phyloP scores from a whole-genome alignment of 2,888 invertebrate genomes.

The Diloba caeruleocephala region DNA sequence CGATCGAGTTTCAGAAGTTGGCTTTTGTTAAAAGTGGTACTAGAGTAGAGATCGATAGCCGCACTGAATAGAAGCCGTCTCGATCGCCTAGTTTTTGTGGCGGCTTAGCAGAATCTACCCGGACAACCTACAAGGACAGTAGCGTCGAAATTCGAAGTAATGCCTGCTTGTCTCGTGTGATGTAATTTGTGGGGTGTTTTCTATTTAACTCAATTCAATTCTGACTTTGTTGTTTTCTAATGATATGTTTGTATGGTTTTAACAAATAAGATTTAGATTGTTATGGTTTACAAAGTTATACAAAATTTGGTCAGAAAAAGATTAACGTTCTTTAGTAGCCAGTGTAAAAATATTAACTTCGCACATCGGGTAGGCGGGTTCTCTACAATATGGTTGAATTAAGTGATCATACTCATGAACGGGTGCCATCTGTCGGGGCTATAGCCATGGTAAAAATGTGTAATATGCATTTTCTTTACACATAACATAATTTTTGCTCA shows the following conservation, averaged over 20 bases:
- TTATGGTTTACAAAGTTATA: too few relatives aligned
- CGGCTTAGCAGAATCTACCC: slow-evolving; percentile 38
- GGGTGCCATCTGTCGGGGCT: too few relatives aligned
- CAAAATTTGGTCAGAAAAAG: background rate
- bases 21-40: slow-evolving; percentile 55
- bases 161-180: slow-evolving; percentile 20
- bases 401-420: too few relatives aligned
- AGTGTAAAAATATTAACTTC: too few relatives aligned
- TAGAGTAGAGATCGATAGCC: slow-evolving; percentile 62
- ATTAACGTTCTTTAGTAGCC: too few relatives aligned
- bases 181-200: slow-evolving; percentile 10
- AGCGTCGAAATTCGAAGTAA: slow-evolving; percentile 27
- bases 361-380: too few relatives aligned
- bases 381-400: too few relatives aligned
- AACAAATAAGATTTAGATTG: slow-evolving; percentile 23
- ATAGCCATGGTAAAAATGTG: too few relatives aligned
- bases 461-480: too few relatives aligned
- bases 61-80: slow-evolving; percentile 46
- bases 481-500: too few relatives aligned
- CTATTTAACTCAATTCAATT: background rate
- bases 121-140: slow-evolving; percentile 25
- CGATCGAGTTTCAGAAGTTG: slow-evolving; percentile 25
- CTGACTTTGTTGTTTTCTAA: background rate
- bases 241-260: slow-evolving; percentile 20
- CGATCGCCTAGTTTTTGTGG: slow-evolving; percentile 54